phyloP scores from a whole-genome alignment of 2,888 invertebrate species.

The Coelopa pilipes region DNA sequence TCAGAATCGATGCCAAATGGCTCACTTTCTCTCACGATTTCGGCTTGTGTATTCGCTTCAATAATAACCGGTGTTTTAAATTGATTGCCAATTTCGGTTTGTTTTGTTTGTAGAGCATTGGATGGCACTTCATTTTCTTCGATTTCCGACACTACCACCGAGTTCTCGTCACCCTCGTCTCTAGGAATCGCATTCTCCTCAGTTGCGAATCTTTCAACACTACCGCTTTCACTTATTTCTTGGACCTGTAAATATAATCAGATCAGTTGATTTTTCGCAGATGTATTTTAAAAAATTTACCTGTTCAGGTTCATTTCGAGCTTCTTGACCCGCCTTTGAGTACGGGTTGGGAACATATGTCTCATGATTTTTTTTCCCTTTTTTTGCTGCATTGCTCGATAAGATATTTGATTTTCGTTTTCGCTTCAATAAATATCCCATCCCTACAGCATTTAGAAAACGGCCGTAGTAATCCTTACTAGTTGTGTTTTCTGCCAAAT shows the following conservation, averaged over 20 bases:
- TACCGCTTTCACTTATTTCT: slow-evolving; percentile 49
- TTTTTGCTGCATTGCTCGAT: slow-evolving; percentile 25
- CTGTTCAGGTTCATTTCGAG: slow-evolving; percentile 43
- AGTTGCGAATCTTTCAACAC: slow-evolving; percentile 13
- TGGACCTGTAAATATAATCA: slow-evolving; percentile 43
- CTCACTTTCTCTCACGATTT: background rate
- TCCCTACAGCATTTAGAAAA: slow-evolving; percentile 57
- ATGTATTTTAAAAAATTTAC: slow-evolving; percentile 31
- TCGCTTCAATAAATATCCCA: slow-evolving; percentile 49
- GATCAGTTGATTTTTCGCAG: background rate
- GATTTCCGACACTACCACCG: slow-evolving; percentile 20
- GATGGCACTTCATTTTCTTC: slow-evolving; percentile 27
- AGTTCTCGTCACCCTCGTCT: background rate
- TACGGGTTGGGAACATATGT: slow-evolving; percentile 50
- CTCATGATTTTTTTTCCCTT: slow-evolving; percentile 36
- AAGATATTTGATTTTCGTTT: slow-evolving; percentile 41
- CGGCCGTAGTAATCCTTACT: slow-evolving; percentile 56
- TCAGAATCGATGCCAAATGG: slow-evolving; percentile 57
- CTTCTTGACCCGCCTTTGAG: slow-evolving; percentile 40
- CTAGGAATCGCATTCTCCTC: slow-evolving; percentile 12
- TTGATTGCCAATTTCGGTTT: background rate
- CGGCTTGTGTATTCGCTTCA: slow-evolving; percentile 1
- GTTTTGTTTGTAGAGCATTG: background rate
- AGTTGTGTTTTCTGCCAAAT: slow-evolving; percentile 50
- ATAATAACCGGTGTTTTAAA: slow-evolving; percentile 42